phyloP scores from a whole-genome alignment of 2,113 vertebrate species.

The Zosterops pallidus region DNA sequence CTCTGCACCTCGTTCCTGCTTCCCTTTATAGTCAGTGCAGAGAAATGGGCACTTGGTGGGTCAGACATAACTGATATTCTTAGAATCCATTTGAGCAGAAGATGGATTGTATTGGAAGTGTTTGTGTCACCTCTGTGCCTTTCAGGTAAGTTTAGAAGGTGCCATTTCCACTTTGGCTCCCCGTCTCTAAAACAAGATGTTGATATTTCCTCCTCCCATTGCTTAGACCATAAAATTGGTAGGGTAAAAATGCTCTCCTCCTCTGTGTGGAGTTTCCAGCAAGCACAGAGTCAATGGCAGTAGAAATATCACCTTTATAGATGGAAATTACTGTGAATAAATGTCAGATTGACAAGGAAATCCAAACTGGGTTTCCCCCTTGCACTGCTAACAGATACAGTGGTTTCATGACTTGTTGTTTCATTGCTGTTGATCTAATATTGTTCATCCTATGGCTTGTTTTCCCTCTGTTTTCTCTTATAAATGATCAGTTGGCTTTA shows the following conservation, averaged over 20 bases:
- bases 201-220: neutral
- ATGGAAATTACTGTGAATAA: neutral
- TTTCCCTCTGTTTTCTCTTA: neutral
- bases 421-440: neutral
- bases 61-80: neutral
- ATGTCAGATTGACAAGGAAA: neutral
- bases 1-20: neutral
- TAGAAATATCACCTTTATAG: neutral
- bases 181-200: neutral
- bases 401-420: neutral
- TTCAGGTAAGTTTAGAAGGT: neutral
- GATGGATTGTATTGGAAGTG: neutral
- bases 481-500: conserved; percentile 80
- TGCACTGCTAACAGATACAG: neutral
- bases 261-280: neutral
- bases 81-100: neutral
- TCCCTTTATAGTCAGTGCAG: neutral
- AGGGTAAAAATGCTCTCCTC: neutral
- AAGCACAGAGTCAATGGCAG: neutral
- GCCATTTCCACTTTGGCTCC: neutral
- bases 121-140: neutral
- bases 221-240: neutral
- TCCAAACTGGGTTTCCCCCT: neutral
- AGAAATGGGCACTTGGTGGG: neutral
- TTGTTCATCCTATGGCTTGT: neutral